Evolutionary conservation across 1,140 invertebrate species (phyloP).

Genomic region (Drosophila bifasciata): DNA sequence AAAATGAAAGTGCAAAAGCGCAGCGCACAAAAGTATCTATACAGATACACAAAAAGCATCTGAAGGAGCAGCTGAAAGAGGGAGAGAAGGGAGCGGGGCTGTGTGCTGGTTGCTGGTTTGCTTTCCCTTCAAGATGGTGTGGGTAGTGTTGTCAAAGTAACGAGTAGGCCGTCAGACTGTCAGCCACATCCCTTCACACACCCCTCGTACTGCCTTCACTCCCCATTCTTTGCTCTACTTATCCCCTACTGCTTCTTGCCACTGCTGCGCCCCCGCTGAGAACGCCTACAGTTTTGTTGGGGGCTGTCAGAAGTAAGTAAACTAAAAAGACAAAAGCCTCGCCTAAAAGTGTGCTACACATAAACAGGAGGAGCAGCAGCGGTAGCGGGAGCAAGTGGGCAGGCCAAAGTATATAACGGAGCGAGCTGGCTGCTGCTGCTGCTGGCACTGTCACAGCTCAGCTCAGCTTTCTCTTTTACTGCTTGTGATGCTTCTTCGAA

Average conservation of each 20-base stretch:
- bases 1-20: slow-evolving; percentile 73
- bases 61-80: background rate
- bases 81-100: background rate
- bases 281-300: slow-evolving; percentile 23
- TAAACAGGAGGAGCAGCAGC: slow-evolving; percentile 44
- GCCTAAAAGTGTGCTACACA: slow-evolving; percentile 81
- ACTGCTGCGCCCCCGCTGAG: background rate
- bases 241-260: slow-evolving; percentile 2
- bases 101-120: too few relatives aligned
- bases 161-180: slow-evolving; percentile 79
- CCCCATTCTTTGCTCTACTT: background rate
- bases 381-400: background rate
- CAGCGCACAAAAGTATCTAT: slow-evolving; percentile 71
- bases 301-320: slow-evolving; percentile 61
- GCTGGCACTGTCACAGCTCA: slow-evolving; percentile 16
- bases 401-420: slow-evolving; percentile 59
- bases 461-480: slow-evolving; percentile 19
- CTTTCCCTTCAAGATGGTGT: slow-evolving; percentile 27
- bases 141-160: slow-evolving; percentile 76
- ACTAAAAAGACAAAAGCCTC: slow-evolving; percentile 80
- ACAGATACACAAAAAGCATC: slow-evolving; percentile 57
- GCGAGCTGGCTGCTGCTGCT: slow-evolving; percentile 16
- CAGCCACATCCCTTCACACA: slow-evolving; percentile 46
- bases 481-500: slow-evolving; percentile 23
- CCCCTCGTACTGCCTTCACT: background rate